phyloP scores from a whole-genome alignment of 2,113 vertebrate species.

The Pteruthius melanotis region DNA sequence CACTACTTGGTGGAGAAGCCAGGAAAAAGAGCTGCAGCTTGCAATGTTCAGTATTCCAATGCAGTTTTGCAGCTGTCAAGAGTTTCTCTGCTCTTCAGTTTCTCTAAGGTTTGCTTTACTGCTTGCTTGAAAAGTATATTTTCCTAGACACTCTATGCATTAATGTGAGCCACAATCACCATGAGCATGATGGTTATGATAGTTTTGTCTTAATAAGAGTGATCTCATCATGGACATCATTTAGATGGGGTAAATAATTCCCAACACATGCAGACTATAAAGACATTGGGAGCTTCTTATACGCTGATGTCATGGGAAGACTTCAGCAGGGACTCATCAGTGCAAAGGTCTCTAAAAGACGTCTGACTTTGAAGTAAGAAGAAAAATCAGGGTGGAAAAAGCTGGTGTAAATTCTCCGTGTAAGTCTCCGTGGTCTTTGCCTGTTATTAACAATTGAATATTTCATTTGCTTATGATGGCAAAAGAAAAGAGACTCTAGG shows the following conservation, averaged over 20 bases:
- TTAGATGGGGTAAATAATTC: slow-evolving; percentile 5
- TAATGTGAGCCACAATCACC: background rate
- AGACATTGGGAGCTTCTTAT: background rate
- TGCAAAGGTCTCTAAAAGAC: background rate
- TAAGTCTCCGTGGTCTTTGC: background rate
- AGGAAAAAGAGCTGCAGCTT: background rate
- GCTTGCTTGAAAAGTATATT: background rate
- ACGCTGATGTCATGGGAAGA: slow-evolving; percentile 49
- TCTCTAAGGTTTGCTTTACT: background rate
- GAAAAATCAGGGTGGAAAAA: background rate
- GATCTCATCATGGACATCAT: slow-evolving; percentile 16
- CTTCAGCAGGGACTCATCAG: slow-evolving; percentile 6
- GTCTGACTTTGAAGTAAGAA: background rate
- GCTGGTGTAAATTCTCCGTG: background rate
- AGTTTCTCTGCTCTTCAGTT: background rate
- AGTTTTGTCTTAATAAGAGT: slow-evolving; percentile 17
- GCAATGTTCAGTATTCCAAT: background rate
- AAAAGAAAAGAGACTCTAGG: background rate
- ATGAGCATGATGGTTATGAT: background rate
- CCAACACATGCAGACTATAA: slow-evolving; percentile 11
- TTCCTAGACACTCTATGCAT: background rate
- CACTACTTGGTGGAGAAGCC: background rate
- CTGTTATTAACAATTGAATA: background rate
- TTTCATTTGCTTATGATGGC: background rate
- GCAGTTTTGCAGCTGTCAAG: background rate